Evolutionary conservation across 2,888 invertebrate genomes (phyloP), one percentile per base, ranked within the genome.

Genomic region (Cosmopolites sordidus): DNA sequence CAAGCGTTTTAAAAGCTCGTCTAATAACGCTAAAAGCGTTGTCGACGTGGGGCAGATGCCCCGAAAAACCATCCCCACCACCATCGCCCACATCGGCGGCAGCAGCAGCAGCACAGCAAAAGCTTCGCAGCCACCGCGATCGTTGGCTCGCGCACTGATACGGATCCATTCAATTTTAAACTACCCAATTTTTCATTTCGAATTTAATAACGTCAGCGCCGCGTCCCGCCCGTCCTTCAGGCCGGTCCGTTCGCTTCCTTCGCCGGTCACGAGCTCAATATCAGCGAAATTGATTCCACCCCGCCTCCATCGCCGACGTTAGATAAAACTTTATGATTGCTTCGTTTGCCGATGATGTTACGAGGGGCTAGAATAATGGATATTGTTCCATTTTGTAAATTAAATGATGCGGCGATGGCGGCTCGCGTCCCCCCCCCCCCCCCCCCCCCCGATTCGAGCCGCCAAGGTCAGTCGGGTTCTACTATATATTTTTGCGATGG

Each of bases 111-210:
- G n/a, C n/a, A n/a, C n/a, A n/a, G n/a, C n/a, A n/a, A n/a, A n/a
- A n/a, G n/a, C n/a, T 22, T 22, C 22, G 22, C 22, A 22, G 22
- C 3, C 66, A 67, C 65, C 63, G 64, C 62, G 63, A 61, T 58
- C 62, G 62, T 64, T 66, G 66, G n/a, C n/a, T 64, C 64, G 64
- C 65, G 64, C 65, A 62, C 63, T 68, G 33, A 33, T 33, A 33
- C 33, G 5, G 33, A 33, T 33, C 33, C 67, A 67, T 71, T 72
- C 73, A 73, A 73, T 73, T 73, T 73, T 72, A 73, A 73, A 73
- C 72, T 72, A 72, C 70, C 73, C 73, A 73, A 73, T 73, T 73
- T 73, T 73, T 73, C 73, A 73, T 73, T 73, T 73, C 69, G 71
- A 70, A 73, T 73, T 73, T 73, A 73, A 73, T 73, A 73, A 73